Base-by-base conservation (phyloP, 2,888 invertebrate genomes). In the Agapostemon virescens region DNA sequence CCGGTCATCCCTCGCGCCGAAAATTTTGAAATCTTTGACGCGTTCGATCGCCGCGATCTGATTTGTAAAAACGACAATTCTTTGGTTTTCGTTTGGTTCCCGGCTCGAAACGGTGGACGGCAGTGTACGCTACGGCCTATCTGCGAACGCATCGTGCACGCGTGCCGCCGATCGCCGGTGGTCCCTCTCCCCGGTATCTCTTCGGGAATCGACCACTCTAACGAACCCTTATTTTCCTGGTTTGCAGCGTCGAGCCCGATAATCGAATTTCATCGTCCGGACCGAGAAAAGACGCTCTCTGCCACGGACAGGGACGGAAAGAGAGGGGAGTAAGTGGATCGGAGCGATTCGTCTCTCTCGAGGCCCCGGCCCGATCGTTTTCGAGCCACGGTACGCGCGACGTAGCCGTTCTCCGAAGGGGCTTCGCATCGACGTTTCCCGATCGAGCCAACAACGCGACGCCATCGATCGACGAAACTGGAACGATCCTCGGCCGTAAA, bases 221-320 rank as follows among this genome's bases (percentile, higher is more conserved):
- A 82, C 72, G 40, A 66, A 66, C 76, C n/a, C 75, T 17, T 81
- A 72, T 81, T 84, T 85, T 74, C 36, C n/a, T 69, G 64, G 38
- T 79, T 85, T 85, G 0, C 84, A 88, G 88, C 74, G 30, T 33
- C 73, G 71, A 81, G 82, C 77, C 66, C 75, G 66, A 81, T 81
- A 82, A 77, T 83, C 78, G 78, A 76, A 80, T 77, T 58, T 58
- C 61, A 58, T n/a, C 30, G 38, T 15, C 11, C 42, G 68, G 72
- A 55, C 49, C 61, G 33, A 58, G 33, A 79, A 36, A 36, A 63
- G 69, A 82, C 79, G 77, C 77, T 81, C 77, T 81, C 82, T 80
- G 49, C 73, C 49, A n/a, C 55, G 61, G 63, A 11, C 33, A 26
- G 42, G 15, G 38, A 20, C 68, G 30, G 23, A 52, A 69, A 55